Evolutionary conservation across 1,140 invertebrate species (phyloP), one percentile per base, ranked within the genome.

Genomic region (Drosophila gunungcola): DNA sequence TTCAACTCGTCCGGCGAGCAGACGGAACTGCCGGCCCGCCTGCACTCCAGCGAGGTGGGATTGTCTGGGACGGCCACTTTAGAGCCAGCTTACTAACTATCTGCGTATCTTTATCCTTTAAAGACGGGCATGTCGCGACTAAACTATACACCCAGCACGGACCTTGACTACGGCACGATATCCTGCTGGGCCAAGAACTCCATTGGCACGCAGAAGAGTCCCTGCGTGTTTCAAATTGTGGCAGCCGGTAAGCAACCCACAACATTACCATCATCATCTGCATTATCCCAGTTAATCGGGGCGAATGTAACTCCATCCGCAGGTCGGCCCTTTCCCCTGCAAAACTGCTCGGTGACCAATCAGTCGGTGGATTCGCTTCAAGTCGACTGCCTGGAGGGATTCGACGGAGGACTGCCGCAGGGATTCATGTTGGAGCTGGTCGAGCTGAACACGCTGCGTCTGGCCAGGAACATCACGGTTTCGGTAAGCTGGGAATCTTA

Each of bases 281-380:
- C 9, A 39, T 53, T 36, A 21, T 46, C 43, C 29, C 1, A 25
- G 39, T 48, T 60, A 42, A 57, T 57, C 45, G 64, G 21, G 36
- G 29, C 25, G 29, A 53, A 56, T 29, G 60, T 57, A 52, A 58
- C 34, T 21, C 25, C 7, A 13, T 65, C 36, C 41, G 13, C 93
- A 95, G 97, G 97, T 77, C 95, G 96, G 29, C 97, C 97, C 10
- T 97, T 98, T 85, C 95, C 96, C 32, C 93, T 98, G 39, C 94
- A 96, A 73, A 98, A 98, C 92, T 98, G 97, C 92, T 95, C 95
- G n/a, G 94, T 98, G n/a, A 94, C 95, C 54, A 98, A 98, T 92
- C 96, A 97, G 89, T 98, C 96, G 46, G 95, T 95, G 60, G 96
- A 97, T 79, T 96, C 96, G 0, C 82, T 97, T 53, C 94, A 95